These are phyloP conservation scores for Hylomyscus alleni DNA, from an alignment of 2,797 vertebrate species.

Conservation along the genomic window DNA sequence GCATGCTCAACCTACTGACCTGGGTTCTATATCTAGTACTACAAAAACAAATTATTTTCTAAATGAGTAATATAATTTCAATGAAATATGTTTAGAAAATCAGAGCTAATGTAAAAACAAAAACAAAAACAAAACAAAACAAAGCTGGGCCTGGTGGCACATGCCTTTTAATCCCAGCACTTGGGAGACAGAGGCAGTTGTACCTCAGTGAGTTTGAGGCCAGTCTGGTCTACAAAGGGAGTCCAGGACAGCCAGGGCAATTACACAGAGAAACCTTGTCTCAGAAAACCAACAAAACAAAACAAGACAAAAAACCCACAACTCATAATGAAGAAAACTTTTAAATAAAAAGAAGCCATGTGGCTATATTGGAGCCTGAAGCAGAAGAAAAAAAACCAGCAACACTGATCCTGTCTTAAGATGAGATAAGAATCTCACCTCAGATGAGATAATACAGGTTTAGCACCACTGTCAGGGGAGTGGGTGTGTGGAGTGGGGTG, in stretches of 20 bases:
- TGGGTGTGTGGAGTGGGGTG: not conserved
- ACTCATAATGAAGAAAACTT: not conserved
- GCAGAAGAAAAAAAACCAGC: not conserved
- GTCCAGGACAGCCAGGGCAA: not conserved
- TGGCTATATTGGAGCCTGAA: not conserved
- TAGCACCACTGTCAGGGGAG: not conserved
- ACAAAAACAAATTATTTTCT: not conserved
- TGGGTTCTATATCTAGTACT: not conserved
- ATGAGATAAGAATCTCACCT: not conserved
- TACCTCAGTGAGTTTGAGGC: not conserved
- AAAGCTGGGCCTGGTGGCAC: not conserved
- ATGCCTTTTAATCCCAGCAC: not conserved
- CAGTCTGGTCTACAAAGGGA: not conserved
- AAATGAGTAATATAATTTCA: slow-evolving; percentile 4
- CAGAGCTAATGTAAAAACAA: slow-evolving; percentile 16
- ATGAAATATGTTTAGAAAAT: not conserved
- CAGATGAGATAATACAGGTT: not conserved
- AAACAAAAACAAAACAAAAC: not conserved
- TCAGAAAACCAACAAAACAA: not conserved
- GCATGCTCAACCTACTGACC: not conserved
- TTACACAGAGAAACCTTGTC: not conserved
- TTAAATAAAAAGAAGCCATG: not conserved
- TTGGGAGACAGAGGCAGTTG: not conserved
- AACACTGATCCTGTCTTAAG: not conserved
- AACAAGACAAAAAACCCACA: not conserved